These are phyloP conservation scores for Cryptocephalus moraei DNA, from an alignment of 2,888 invertebrate species.

Conservation along the genomic window DNA sequence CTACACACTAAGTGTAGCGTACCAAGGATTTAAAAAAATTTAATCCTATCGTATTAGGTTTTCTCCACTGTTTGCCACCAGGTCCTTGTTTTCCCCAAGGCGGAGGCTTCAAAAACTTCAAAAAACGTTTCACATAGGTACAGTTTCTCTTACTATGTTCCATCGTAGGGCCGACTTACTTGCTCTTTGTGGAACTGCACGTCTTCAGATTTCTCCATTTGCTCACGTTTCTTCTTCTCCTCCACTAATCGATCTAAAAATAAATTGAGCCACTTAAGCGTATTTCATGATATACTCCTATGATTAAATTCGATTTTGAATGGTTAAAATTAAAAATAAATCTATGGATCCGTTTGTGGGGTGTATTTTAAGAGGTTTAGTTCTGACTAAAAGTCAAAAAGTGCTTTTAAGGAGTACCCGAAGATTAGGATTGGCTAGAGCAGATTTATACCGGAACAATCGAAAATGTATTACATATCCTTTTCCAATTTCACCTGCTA, in stretches of 20 bases:
- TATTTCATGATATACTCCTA: background rate
- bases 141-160: too few relatives aligned
- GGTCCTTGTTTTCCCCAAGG: slow-evolving; percentile 63
- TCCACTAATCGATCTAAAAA: slow-evolving; percentile 50
- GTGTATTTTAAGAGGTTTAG: too few relatives aligned
- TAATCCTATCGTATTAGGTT: slow-evolving; percentile 58
- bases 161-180: slow-evolving; percentile 35
- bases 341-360: too few relatives aligned
- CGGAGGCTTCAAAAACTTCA: slow-evolving; percentile 32
- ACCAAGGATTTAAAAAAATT: slow-evolving; percentile 74
- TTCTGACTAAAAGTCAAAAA: too few relatives aligned
- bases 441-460: too few relatives aligned
- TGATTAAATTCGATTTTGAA: background rate
- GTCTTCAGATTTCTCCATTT: slow-evolving; percentile 40
- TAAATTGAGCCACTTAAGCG: background rate
- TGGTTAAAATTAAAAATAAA: too few relatives aligned
- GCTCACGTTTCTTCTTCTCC: slow-evolving; percentile 42
- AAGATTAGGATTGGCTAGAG: too few relatives aligned
- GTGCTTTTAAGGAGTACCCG: too few relatives aligned
- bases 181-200: slow-evolving; percentile 45
- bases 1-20: slow-evolving; percentile 33
- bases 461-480: too few relatives aligned
- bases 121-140: slow-evolving; percentile 4
- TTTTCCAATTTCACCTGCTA: too few relatives aligned
- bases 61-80: slow-evolving; percentile 65